These are phyloP conservation scores for Rhyacophila evoluta DNA, from an alignment of 2,888 invertebrate genomes.

Conservation along the genomic window DNA sequence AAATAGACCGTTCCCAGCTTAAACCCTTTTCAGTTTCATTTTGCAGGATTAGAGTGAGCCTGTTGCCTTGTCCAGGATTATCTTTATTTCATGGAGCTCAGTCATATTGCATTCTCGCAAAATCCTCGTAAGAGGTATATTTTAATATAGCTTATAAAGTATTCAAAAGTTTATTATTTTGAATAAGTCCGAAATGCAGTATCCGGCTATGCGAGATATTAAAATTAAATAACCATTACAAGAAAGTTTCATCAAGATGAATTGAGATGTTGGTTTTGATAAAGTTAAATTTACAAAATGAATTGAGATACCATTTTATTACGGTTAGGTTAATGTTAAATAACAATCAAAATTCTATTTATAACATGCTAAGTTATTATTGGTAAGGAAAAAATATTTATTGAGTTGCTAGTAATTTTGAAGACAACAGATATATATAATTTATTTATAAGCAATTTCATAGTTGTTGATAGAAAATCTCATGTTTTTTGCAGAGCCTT, in stretches of 20 bases:
- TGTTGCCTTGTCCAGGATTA: constrained; percentile 44
- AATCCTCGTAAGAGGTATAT: constrained; percentile 22
- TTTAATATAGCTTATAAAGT: constrained; percentile 15
- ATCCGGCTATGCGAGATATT: constrained; percentile 10
- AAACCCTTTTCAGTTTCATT: constrained; percentile 41
- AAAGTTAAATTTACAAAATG: no score
- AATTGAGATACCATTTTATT: no score
- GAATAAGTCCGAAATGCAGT: neutral
- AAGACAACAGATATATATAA: no score
- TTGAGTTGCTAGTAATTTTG: no score
- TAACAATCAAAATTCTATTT: no score
- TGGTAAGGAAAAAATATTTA: no score
- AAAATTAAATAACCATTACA: neutral
- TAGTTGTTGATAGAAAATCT: no score
- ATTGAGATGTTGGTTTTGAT: no score
- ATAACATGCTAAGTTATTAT: no score
- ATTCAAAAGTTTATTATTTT: constrained; percentile 22
- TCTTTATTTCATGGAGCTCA: constrained; percentile 47
- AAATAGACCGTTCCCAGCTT: neutral
- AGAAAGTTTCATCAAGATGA: neutral
- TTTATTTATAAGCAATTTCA: no score
- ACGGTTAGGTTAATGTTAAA: no score
- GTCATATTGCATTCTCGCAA: constrained; percentile 42
- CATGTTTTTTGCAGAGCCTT: no score
- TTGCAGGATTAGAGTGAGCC: constrained; percentile 40